phyloP scores from a whole-genome alignment of 2,888 invertebrate genomes.

The Eristalis pertinax region DNA sequence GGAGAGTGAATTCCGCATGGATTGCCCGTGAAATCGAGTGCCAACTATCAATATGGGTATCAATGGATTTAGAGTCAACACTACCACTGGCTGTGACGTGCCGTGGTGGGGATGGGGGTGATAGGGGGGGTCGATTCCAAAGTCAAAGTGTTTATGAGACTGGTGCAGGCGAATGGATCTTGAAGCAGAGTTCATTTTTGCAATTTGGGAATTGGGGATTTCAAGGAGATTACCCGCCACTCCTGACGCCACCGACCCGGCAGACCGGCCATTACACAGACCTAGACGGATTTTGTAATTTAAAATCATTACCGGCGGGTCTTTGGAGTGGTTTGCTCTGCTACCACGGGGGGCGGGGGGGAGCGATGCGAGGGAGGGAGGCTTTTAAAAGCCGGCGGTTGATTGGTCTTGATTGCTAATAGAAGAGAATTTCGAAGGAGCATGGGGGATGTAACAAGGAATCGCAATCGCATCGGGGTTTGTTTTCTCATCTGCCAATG shows the following conservation, averaged over 20 bases:
- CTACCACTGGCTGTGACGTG: too few relatives aligned
- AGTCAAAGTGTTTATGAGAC: slow-evolving; percentile 28
- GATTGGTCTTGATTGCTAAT: neutral
- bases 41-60: slow-evolving; percentile 69
- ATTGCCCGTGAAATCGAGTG: slow-evolving; percentile 68
- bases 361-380: too few relatives aligned
- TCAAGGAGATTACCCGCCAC: slow-evolving; percentile 25
- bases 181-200: slow-evolving; percentile 28
- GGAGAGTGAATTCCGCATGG: slow-evolving; percentile 56
- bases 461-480: neutral
- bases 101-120: neutral
- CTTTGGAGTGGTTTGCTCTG: neutral
- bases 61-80: slow-evolving; percentile 24
- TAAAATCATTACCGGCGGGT: slow-evolving; percentile 36
- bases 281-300: slow-evolving; percentile 39
- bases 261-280: neutral
- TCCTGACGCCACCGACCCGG: neutral
- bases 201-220: slow-evolving; percentile 57
- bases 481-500: neutral
- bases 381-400: neutral
- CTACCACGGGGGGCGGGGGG: neutral
- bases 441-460: neutral
- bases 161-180: slow-evolving; percentile 14
- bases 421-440: too few relatives aligned
- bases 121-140: slow-evolving; percentile 4